phyloP scores from a whole-genome alignment of 2,888 invertebrate genomes.

The Synergus umbraculus region DNA sequence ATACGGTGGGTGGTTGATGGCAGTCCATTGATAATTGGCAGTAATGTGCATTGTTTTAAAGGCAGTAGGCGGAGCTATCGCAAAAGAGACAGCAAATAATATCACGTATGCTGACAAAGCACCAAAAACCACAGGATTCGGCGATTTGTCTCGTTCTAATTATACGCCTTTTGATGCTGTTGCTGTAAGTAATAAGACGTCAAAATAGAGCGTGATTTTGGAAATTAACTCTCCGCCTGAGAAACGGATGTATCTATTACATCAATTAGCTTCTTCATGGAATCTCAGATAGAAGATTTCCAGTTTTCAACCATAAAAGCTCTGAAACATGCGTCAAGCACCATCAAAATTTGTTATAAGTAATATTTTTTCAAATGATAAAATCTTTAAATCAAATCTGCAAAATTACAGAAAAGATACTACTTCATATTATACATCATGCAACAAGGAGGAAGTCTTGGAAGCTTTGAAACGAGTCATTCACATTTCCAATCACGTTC shows the following conservation, averaged over 20 bases:
- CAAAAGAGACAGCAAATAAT: slow-evolving; percentile 57
- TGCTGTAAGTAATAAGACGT: slow-evolving; percentile 30
- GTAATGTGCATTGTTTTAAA: slow-evolving; percentile 67
- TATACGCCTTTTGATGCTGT: slow-evolving; percentile 45
- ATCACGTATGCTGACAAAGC: slow-evolving; percentile 54
- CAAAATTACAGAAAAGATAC: background rate
- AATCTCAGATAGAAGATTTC: background rate
- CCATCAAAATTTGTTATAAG: too few relatives aligned
- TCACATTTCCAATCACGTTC: slow-evolving; percentile 22
- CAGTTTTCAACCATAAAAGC: background rate
- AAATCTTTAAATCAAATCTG: background rate
- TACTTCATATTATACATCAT: too few relatives aligned
- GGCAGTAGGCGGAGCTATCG: slow-evolving; percentile 62
- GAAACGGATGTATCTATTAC: slow-evolving; percentile 21
- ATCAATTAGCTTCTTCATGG: background rate
- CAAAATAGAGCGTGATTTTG: slow-evolving; percentile 32
- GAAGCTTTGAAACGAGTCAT: slow-evolving; percentile 5
- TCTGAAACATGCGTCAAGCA: background rate
- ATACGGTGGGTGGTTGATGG: slow-evolving; percentile 67
- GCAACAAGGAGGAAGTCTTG: background rate
- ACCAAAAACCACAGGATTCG: slow-evolving; percentile 52
- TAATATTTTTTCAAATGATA: background rate
- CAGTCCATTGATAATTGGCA: slow-evolving; percentile 68
- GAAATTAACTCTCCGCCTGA: slow-evolving; percentile 19
- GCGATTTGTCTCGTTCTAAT: slow-evolving; percentile 52